Evolutionary conservation across 2,888 invertebrate genomes (phyloP), one percentile per base, ranked within the genome.

Genomic region (Chymomyza caudatula): DNA sequence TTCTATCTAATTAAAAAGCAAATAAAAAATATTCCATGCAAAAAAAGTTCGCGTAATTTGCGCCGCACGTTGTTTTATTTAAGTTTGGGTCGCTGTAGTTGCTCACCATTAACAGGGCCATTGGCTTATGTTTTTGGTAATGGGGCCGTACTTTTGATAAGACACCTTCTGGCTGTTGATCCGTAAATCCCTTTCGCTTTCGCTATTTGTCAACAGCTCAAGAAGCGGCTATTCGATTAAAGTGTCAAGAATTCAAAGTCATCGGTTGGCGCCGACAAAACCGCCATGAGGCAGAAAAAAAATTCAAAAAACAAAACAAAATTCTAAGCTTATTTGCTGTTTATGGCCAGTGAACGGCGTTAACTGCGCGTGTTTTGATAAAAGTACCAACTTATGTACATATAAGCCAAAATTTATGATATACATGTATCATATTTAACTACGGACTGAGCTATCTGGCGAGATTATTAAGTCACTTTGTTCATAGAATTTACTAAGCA

Each of bases 181-280:
- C 71, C 66, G 77, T 64, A 79, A 74, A 77, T 77, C 77, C 70
- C 29, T 11, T 37, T 37, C 53, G 55, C 29, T 11, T 37, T 37
- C 53, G 55, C 55, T 77, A 77, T 77, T 77, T 77, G 60, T 68
- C 57, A 6, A 67, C 54, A 69, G 77, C 77, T 77, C 70, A 75
- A 66, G 66, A 67, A 79, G 69, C 61, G 64, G 55, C 61, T 64
- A 69, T 68, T 64, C 60, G 62, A 63, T 20, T 63, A 52, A 17
- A 29, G 22, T 54, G 20, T 37, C 49, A 59, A 69, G 63, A 73
- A 69, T 71, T 70, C 62, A 52, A 23, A 53, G 52, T 53, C 17
- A 19, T 15, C 47, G 3, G 17, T 15, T 47, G 47, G 47, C 47
- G 47, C 47, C 47, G 19, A n/a, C 47, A 8, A 47, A 47, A 47